Percentiles rank a stretch among this genome's conserved stretches.
Conservation (phyloP, 2,888 invertebrate species). For the Allolobophora icterica region DNA sequence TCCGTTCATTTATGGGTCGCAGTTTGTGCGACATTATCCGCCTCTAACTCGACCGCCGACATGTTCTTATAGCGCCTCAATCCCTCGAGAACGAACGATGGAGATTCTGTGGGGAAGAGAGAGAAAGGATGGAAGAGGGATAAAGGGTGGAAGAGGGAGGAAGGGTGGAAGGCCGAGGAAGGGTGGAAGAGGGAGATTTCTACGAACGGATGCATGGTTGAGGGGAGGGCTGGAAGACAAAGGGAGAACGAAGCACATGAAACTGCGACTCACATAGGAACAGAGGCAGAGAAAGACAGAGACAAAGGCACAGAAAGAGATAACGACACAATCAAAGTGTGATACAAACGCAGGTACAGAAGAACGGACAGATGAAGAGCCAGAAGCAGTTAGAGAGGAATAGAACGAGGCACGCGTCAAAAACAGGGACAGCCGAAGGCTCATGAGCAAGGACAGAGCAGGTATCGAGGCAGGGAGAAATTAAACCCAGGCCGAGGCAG, state of each 20-base stretch:
- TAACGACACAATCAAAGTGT: background rate
- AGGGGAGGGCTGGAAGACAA: background rate
- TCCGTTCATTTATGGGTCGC: background rate
- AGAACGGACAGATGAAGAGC: too few species aligned
- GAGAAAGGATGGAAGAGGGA: background rate
- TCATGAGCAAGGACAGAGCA: background rate
- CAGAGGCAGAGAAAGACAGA: background rate
- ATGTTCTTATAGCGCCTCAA: slow-evolving; percentile 17
- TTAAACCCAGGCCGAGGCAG: too few species aligned
- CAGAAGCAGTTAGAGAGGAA: too few species aligned
- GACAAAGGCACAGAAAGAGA: background rate
- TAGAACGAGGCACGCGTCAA: too few species aligned
- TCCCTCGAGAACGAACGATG: background rate
- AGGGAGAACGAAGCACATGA: background rate
- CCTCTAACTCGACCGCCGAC: background rate
- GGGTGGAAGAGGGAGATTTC: too few species aligned
- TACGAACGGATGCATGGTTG: too few species aligned
- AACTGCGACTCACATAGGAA: too few species aligned
- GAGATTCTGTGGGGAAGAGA: background rate
- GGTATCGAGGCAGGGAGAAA: background rate
- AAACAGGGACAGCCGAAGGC: too few species aligned
- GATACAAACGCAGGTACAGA: too few species aligned
- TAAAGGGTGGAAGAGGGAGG: too few species aligned
- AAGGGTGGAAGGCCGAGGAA: too few species aligned
- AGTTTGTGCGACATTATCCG: background rate